Base-by-base conservation (phyloP, 2,797 vertebrate species). In the Tiaroga cobitis region DNA sequence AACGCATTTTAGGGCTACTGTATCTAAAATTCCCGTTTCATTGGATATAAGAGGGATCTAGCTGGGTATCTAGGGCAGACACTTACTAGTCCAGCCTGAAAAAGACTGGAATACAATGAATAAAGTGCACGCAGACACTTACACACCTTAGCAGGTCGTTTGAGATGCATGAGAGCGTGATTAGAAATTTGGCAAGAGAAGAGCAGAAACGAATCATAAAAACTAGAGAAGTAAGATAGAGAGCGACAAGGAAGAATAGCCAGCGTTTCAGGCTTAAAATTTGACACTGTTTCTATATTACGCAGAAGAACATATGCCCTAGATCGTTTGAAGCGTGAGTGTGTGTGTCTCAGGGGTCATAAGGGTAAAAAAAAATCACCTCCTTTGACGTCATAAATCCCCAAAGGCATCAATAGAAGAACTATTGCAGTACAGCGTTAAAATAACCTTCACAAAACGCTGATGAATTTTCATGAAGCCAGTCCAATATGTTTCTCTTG, bases 61-160 rank as follows among this genome's bases (percentile, higher is more conserved):
- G 29, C 32, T 29, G 46, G 18, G 10, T 41, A 76, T 83, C 72
- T 67, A 68, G 82, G 73, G 61, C 82, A 84, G 74, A 84, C 34
- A 2, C 56, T 39, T 61, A 49, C 54, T 39, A 32, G 29, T 32
- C 63, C 63, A 37, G 29, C 65, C 46, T 37, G 61, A 41, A 67
- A 82, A 72, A 49, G 29, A n/a, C 29, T 24, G 72, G 69, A 82
- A 43, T 34, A 73, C 59, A 65, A 65, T 49, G 41, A 67, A 39
- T 7, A 74, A 75, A 83, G 43, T 29, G 59, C 70, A 39, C 59
- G 39, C 59, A 29, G 9, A 54, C 43, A 77, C 63, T 32, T 32
- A 29, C 61, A 43, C 32, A 51, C 49, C 10, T 76, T 24, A 54
- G 8, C 65, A 56, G 32, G 73, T 56, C 46, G 19, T 51, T 74